Conservation (phyloP, 2,888 invertebrate species). For the Syritta pipiens region DNA sequence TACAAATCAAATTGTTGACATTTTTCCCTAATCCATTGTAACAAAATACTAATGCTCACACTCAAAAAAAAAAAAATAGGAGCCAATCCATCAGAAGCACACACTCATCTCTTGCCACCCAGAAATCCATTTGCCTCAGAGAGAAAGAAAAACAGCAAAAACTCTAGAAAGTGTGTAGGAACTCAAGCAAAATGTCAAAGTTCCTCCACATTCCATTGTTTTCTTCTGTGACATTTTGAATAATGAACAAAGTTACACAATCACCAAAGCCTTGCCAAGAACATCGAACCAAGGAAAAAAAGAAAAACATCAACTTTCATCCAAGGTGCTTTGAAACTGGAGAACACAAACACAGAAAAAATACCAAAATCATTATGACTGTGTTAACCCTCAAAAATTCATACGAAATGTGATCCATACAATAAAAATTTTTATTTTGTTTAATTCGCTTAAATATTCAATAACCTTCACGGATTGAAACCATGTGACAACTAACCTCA, state of each 20-base stretch:
- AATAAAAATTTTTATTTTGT: neutral
- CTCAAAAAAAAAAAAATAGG: neutral
- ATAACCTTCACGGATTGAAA: conserved; percentile 31
- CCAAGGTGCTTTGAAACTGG: conserved; percentile 12
- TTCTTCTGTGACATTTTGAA: conserved; percentile 3
- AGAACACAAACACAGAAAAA: neutral
- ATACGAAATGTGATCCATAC: conserved; percentile 5
- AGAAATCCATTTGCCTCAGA: conserved; percentile 2
- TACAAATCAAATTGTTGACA: too few species aligned
- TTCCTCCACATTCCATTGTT: neutral
- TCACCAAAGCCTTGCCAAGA: conserved; percentile 5
- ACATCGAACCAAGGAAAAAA: neutral
- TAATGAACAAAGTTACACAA: conserved; percentile 27
- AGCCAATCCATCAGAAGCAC: conserved; percentile 3
- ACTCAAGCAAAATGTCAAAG: conserved; percentile 34
- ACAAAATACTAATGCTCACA: neutral
- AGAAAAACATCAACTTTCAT: neutral
- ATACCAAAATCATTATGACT: neutral
- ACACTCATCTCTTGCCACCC: neutral
- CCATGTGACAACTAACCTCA: conserved; percentile 19
- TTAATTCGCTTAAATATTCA: conserved; percentile 20
- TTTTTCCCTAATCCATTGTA: too few species aligned
- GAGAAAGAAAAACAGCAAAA: neutral
- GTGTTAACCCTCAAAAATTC: conserved; percentile 14
- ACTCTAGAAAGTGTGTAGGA: neutral